Conservation (phyloP, 2,113 vertebrate species). For the Motacilla alba region DNA sequence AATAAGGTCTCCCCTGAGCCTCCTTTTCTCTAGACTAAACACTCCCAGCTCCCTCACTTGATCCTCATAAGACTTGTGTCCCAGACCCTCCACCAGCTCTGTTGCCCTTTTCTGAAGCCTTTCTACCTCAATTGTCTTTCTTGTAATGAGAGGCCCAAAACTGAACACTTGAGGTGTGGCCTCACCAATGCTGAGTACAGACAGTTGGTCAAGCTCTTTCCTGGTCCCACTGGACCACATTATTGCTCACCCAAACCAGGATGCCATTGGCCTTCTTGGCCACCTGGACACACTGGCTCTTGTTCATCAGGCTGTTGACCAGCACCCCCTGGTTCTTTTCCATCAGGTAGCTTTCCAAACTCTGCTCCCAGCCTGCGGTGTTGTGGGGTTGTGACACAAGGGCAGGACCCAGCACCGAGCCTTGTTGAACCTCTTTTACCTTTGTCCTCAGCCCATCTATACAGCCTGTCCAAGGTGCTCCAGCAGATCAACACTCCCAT, state of each 20-base stretch:
- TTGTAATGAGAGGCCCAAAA: not conserved
- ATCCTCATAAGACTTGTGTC: too few relatives aligned
- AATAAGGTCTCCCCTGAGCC: not conserved
- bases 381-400: not conserved
- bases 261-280: not conserved
- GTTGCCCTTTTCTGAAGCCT: not conserved
- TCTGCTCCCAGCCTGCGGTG: not conserved
- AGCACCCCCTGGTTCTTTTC: not conserved
- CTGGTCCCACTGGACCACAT: not conserved
- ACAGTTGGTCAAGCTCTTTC: accelerated
- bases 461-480: not conserved
- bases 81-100: not conserved
- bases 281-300: not conserved
- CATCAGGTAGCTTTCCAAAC: not conserved
- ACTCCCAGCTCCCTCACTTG: not conserved
- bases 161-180: too few relatives aligned
- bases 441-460: not conserved
- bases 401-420: accelerated
- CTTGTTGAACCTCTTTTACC: not conserved
- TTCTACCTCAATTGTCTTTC: not conserved
- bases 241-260: not conserved
- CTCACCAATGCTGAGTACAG: not conserved
- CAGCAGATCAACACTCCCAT: not conserved
- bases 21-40: not conserved
- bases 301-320: not conserved